Conservation (phyloP, 2,113 vertebrate species). For the Dipodomys ordii region DNA sequence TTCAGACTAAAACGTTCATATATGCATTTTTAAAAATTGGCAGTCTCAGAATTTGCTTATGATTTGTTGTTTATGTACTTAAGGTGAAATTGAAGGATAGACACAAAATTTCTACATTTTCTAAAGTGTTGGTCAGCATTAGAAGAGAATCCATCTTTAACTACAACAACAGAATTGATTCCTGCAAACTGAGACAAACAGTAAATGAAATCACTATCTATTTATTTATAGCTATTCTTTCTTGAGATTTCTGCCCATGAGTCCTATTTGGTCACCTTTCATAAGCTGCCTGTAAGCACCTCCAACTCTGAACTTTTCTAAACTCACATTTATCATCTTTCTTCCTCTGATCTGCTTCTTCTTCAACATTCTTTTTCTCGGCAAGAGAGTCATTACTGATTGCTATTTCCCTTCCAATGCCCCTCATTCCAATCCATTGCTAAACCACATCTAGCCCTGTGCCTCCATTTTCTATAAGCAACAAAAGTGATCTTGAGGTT, state of each 20-base stretch:
- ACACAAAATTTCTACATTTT: constrained; percentile 45
- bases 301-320: background rate
- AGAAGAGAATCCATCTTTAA: constrained; percentile 50
- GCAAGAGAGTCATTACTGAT: background rate
- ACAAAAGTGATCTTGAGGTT: background rate
- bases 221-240: background rate
- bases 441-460: background rate
- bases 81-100: constrained; percentile 38
- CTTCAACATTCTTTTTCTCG: constrained; percentile 24
- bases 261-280: background rate
- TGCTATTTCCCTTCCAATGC: background rate
- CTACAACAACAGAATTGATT: background rate
- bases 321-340: background rate
- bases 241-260: background rate
- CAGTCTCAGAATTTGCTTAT: constrained; percentile 26
- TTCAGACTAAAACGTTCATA: constrained; percentile 48
- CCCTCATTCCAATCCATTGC: background rate
- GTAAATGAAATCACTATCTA: constrained; percentile 29
- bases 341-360: background rate
- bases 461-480: background rate
- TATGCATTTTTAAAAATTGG: background rate
- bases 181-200: constrained; percentile 30
- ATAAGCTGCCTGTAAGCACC: background rate
- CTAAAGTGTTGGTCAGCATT: constrained; percentile 40
- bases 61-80: constrained; percentile 38